Evolutionary conservation across 2,888 invertebrate genomes (phyloP), one percentile per base, ranked within the genome.

Genomic region (Nineta flava): DNA sequence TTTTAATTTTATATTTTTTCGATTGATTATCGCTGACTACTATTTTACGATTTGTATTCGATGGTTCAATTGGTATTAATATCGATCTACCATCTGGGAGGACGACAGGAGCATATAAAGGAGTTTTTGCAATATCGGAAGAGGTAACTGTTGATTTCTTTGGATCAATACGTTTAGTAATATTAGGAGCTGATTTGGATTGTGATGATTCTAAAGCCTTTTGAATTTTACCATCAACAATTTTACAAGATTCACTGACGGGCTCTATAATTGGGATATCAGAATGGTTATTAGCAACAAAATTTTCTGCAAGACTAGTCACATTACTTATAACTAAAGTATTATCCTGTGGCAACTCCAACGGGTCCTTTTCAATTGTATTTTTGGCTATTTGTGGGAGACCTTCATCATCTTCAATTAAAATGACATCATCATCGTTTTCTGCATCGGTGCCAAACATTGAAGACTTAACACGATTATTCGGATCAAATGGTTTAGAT

Each of bases 161-260:
- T 13, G 9, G 16, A 16, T 44, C 21, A 44, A 44, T 2, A 13
- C 5, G n/a, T 15, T 6, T 38, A 38, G 1, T 13, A 44, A 9
- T 21, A 44, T 21, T 19, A 17, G 7, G 13, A 10, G 12, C 9
- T 10, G 17, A 17, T 13, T 15, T 32, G 1, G 10, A 6, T 34
- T 16, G 31, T 19, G 16, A 16, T 6, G 12, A 12, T 45, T n/a
- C 31, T 1, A 9, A 21, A 5, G 12, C 3, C 10, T 45, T 21
- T 13, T 19, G n/a, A 3, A 45, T 26, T 46, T 34, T 46, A 15
- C 46, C 46, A n/a, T 46, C 26, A 7, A 46, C 17, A n/a, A 46
- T 46, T 15, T 46, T 46, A 34, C 31, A 46, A 16, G 31, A 34
- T 16, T 34, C n/a, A 16, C 3, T 19, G 13, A 46, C 34, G 6